Evolutionary conservation across 2,888 invertebrate species (phyloP).

Genomic region (Furcula furcula): DNA sequence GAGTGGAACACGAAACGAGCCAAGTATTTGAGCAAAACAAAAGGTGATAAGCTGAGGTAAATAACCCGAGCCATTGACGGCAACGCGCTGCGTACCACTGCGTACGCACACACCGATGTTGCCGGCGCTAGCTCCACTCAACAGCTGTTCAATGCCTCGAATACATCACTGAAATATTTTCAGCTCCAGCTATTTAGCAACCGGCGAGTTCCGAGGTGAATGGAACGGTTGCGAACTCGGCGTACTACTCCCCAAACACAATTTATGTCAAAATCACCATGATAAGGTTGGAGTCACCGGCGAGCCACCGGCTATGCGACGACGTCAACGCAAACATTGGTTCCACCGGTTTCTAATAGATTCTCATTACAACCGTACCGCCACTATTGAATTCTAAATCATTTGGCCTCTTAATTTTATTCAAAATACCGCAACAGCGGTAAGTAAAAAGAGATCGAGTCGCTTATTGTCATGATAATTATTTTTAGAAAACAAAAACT

Average conservation of each 20-base stretch:
- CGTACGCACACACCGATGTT: conserved; percentile 33
- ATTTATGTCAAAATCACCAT: conserved; percentile 28
- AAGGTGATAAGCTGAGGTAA: conserved; percentile 80
- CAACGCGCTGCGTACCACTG: conserved; percentile 46
- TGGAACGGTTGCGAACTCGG: conserved; percentile 29
- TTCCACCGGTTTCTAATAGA: conserved; percentile 59
- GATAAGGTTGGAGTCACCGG: conserved; percentile 14
- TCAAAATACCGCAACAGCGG: conserved; percentile 78
- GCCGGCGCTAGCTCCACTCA: conserved; percentile 40
- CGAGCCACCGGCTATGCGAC: conserved; percentile 23
- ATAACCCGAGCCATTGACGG: conserved; percentile 78
- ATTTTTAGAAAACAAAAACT: conserved; percentile 79
- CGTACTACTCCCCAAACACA: conserved; percentile 31
- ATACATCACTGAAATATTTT: conserved; percentile 60
- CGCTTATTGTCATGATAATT: conserved; percentile 80
- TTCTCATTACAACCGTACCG: conserved; percentile 53
- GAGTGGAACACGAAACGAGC: conserved; percentile 48
- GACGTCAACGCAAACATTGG: conserved; percentile 45
- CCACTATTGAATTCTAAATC: conserved; percentile 59
- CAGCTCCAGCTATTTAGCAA: conserved; percentile 39
- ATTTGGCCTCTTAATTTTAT: conserved; percentile 70
- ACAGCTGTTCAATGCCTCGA: conserved; percentile 65
- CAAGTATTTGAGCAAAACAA: conserved; percentile 77
- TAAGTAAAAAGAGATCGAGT: conserved; percentile 75
- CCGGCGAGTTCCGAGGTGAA: conserved; percentile 23